A percentile compares a stretch with the other conserved stretches of the same genome.
phyloP scores from a whole-genome alignment of 2,797 vertebrate genomes.

The Garrulus glandarius region DNA sequence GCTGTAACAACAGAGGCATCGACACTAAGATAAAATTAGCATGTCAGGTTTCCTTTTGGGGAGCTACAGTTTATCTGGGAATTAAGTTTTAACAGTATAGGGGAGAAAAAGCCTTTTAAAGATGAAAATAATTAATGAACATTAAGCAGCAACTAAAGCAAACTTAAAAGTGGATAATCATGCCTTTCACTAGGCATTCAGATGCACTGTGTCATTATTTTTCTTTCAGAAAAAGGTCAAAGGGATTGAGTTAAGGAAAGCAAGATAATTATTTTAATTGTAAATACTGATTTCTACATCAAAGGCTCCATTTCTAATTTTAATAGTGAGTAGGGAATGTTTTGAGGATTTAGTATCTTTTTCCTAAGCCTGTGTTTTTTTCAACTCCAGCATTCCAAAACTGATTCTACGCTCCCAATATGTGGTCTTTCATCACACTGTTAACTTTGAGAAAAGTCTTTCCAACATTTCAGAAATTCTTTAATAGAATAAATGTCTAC shows the following conservation, averaged over 20 bases:
- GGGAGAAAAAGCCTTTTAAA: neutral
- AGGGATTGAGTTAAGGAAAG: neutral
- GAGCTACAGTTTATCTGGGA: neutral
- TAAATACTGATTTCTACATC: constrained; percentile 1
- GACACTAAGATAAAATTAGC: neutral
- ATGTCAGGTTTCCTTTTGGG: neutral
- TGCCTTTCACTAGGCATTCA: neutral
- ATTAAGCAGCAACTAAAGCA: neutral
- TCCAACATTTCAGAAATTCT: neutral
- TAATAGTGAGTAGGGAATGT: neutral
- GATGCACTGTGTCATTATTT: neutral
- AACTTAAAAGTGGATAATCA: neutral
- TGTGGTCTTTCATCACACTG: neutral
- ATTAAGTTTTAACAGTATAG: neutral
- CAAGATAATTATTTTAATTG: constrained; percentile 10
- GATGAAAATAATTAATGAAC: neutral
- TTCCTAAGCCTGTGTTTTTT: neutral
- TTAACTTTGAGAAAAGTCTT: constrained; percentile 16
- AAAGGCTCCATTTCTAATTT: neutral
- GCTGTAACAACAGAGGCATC: neutral
- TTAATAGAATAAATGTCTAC: neutral
- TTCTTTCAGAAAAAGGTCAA: neutral
- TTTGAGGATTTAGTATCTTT: neutral
- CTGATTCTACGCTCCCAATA: neutral
- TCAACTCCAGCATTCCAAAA: neutral